A percentile compares a stretch with the other conserved stretches of the same genome.
These are phyloP conservation scores for Scalopus aquaticus DNA, from an alignment of 2,113 vertebrate species.

Conservation along the genomic window DNA sequence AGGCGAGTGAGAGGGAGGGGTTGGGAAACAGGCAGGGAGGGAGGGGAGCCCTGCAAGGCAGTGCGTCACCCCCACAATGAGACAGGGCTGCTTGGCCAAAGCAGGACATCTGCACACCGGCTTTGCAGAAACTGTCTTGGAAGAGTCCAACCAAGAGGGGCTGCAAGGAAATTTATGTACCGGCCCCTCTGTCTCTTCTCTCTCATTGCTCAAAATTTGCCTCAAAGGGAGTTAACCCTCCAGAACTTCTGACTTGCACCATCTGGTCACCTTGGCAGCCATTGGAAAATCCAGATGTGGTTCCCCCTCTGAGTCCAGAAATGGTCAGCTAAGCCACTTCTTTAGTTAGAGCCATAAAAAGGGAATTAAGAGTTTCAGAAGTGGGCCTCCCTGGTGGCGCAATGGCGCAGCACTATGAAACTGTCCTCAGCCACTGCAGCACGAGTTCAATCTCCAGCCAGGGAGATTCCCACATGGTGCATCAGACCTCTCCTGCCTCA, in stretches of 20 bases:
- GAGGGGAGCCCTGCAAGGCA: neutral
- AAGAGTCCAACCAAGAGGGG: neutral
- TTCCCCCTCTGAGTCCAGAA: neutral
- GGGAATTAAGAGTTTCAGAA: neutral
- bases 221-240: neutral
- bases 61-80: neutral
- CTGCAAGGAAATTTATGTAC: accelerated
- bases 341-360: neutral
- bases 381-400: too few relatives aligned
- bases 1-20: neutral
- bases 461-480: too few relatives aligned
- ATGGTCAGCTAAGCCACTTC: neutral
- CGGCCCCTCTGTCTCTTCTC: neutral
- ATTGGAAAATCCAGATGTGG: neutral
- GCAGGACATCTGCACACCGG: too few relatives aligned
- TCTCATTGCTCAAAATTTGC: neutral
- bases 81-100: neutral
- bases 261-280: neutral
- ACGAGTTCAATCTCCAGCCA: too few relatives aligned
- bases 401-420: too few relatives aligned
- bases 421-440: too few relatives aligned
- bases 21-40: neutral
- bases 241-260: neutral
- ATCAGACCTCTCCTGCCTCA: too few relatives aligned
- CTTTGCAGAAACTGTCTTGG: neutral